Conservation (phyloP, 2,113 vertebrate species). For the Leiothrix lutea region DNA sequence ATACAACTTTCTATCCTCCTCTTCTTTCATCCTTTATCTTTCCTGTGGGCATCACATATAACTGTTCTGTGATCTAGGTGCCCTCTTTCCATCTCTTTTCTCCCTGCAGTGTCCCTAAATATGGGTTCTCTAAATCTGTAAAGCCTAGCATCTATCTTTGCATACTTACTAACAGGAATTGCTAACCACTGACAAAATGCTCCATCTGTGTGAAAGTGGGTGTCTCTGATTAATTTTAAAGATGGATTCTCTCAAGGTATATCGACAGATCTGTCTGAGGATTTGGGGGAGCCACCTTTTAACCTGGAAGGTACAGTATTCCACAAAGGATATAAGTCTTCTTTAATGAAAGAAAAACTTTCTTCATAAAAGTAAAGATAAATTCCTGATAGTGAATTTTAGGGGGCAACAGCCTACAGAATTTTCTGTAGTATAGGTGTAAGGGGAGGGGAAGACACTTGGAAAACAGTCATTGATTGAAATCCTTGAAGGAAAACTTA, state of each 20-base stretch:
- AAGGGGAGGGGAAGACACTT: neutral
- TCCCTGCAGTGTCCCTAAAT: constrained; percentile 25
- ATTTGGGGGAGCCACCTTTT: constrained; percentile 74
- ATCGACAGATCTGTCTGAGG: constrained; percentile 76
- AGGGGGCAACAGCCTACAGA: neutral
- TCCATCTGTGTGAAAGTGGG: constrained; percentile 78
- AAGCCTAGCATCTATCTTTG: constrained; percentile 68
- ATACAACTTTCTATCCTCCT: neutral
- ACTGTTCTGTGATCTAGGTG: neutral
- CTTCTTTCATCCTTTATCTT: neutral
- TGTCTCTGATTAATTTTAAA: constrained; percentile 81
- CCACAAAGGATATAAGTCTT: constrained; percentile 28
- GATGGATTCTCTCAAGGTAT: constrained; percentile 80
- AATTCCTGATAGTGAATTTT: neutral
- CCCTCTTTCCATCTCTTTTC: constrained; percentile 23
- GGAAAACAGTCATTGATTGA: neutral
- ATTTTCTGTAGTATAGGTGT: neutral
- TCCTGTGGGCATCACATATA: neutral
- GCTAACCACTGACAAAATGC: constrained; percentile 73
- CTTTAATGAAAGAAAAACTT: constrained; percentile 25
- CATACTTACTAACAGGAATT: constrained; percentile 79
- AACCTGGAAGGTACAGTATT: constrained; percentile 76
- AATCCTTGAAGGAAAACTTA: neutral
- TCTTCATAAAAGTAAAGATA: neutral
- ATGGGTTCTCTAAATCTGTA: constrained; percentile 25